Evolutionary conservation across 1,140 invertebrate species (phyloP).

Genomic region (Alviniconcha marisindica): DNA sequence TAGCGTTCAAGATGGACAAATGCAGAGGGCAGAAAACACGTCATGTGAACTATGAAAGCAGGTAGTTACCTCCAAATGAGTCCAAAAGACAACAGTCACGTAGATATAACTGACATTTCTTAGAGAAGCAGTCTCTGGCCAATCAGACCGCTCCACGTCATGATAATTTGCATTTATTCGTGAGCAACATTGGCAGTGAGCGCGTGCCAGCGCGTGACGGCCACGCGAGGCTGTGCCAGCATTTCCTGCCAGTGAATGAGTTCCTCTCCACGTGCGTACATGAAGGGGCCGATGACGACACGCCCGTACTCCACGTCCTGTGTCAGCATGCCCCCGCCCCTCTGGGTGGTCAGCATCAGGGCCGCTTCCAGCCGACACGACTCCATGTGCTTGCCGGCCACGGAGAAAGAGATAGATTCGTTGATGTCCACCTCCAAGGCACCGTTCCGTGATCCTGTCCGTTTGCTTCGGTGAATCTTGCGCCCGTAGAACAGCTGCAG

Average conservation of each 20-base stretch:
- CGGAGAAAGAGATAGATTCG: constrained; percentile 71
- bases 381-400: constrained; percentile 67
- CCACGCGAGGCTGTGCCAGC: constrained; percentile 62
- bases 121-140: too few species aligned
- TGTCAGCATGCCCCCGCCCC: constrained; percentile 24
- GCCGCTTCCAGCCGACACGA: constrained; percentile 67
- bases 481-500: constrained; percentile 70
- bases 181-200: constrained; percentile 35
- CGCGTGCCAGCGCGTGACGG: constrained; percentile 63
- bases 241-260: constrained; percentile 76
- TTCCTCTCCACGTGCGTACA: constrained; percentile 73
- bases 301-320: constrained; percentile 67
- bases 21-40: too few species aligned
- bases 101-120: too few species aligned
- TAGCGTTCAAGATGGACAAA: too few species aligned
- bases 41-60: too few species aligned
- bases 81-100: too few species aligned
- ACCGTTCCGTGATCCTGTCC: constrained; percentile 55
- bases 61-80: too few species aligned
- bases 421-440: constrained; percentile 66
- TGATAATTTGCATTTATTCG: background rate
- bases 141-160: too few species aligned
- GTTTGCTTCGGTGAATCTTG: constrained; percentile 70
- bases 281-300: constrained; percentile 72
- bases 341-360: constrained; percentile 51